Evolutionary conservation across 2,797 vertebrate species (phyloP), one percentile per base, ranked within the genome.

Genomic region (Argentina silus): DNA sequence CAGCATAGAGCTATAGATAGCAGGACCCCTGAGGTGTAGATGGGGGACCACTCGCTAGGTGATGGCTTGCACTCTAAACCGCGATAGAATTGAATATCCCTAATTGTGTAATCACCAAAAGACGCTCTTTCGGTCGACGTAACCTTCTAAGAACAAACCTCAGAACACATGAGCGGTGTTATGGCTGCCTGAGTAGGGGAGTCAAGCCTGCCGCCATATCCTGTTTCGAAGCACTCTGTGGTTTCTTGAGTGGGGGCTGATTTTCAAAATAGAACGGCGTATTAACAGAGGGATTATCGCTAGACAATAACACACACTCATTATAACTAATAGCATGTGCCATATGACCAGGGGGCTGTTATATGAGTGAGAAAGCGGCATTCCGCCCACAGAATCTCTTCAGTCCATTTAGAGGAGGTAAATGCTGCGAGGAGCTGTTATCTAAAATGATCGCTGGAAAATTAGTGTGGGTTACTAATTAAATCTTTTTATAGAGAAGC

Each of bases 1-100:
- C 82, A 78, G 73, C 63, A 70, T 51, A 43, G 69, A 27, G 77
- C 78, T 89, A 90, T 77, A 81, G 65, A 89, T 86, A 89, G 85
- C 57, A 66, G 45, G 60, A 65, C 70, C 47, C 70, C 64, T 43
- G 63, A 61, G 76, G 55, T 76, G 69, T 59, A 23, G 56, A 72
- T 14, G 17, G 47, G 51, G 19, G 47, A 48, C 21, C 45, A 53
- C 57, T 67, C 8, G 27, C 73, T 72, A 45, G 48, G 69, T 53
- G 72, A 45, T 68, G 73, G 59, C 65, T 57, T 36, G 27, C 4
- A 36, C 61, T 51, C 9, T 61, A 63, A n/a, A 75, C 53, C 42
- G 71, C 55, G 73, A 82, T 2, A 82, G 66, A 85, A 86, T 82
- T 77, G 59, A 72, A 77, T 36, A 36, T 53, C 53, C 76, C 69